Evolutionary conservation across 2,797 vertebrate genomes (phyloP).

Genomic region (Serranus cabrilla): DNA sequence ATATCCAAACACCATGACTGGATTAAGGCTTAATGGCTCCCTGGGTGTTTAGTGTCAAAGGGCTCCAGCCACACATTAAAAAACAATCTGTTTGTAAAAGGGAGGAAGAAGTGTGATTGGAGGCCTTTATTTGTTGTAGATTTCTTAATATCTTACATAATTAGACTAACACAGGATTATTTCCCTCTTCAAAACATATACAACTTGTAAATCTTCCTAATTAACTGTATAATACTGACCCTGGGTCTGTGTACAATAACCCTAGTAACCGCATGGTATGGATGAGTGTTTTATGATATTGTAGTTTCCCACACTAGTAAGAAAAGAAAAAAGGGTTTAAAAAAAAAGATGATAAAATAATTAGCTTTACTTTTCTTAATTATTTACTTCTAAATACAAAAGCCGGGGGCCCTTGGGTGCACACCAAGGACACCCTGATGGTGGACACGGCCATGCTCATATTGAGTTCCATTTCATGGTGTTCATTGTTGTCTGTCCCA

Average conservation of each 20-base stretch:
- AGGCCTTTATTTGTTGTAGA: neutral
- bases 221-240: neutral
- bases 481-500: neutral
- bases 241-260: neutral
- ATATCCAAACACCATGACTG: conserved; percentile 50
- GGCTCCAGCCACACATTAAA: conserved; percentile 26
- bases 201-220: neutral
- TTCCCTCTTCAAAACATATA: neutral
- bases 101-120: neutral
- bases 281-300: neutral
- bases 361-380: neutral
- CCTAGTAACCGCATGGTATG: too few relatives aligned
- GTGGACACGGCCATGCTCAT: neutral
- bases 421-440: conserved; percentile 6
- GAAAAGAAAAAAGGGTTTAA: too few relatives aligned
- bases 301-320: too few relatives aligned
- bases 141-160: neutral
- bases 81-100: conserved; percentile 24
- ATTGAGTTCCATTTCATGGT: neutral
- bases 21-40: conserved; percentile 66
- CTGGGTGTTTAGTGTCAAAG: conserved; percentile 29
- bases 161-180: neutral
- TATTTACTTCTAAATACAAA: conserved; percentile 1
- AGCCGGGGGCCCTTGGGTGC: neutral
- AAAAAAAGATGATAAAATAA: neutral